Base-by-base conservation (phyloP, 2,888 invertebrate species). In the Drosophila dives region DNA sequence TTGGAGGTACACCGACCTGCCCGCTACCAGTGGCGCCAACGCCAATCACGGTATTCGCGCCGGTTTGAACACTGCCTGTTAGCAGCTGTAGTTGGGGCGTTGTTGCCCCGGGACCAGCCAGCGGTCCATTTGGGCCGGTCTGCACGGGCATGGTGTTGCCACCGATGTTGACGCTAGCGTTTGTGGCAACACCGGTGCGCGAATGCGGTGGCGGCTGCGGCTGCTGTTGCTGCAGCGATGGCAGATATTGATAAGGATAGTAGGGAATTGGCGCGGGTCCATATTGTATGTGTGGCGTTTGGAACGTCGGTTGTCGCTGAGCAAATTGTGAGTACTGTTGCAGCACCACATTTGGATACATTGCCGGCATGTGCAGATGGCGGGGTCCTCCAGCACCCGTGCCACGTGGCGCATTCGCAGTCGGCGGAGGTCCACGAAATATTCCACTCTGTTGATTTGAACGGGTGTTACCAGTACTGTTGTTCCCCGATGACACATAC, bases 21-120 rank as follows among this genome's bases (percentile, higher is more conserved):
- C 86, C 85, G 34, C 72, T 68, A 1, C 84, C 77, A 36, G 87
- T 62, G 4, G 82, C 75, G 5, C 85, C 80, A 76, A 92, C 94
- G 62, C 94, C 89, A 63, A 93, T 92, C 58, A 93, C 93, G 49
- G 94, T 90, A 20, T 93, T 92, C 78, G 94, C 84, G 75, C 94
- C 94, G 60, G 93, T 93, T 89, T 90, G 82, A 17, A 91, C 91
- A 29, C 91, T 63, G 42, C 86, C 76, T 15, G 91, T 72, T 26
- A 92, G 61, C 45, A 92, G 34, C 61, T 72, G 89, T 36, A 92
- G 63, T 65, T 91, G 91, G 59, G 89, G 72, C 26, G 91, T 86
- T 40, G 89, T 49, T 32, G 86, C 71, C 7, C 89, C 91, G 4
- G 91, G 89, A 48, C 88, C 92, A 65, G 86, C 71, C 64, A 91